Evolutionary conservation across 2,113 vertebrate species (phyloP).

Genomic region (Xiphophorus couchianus): DNA sequence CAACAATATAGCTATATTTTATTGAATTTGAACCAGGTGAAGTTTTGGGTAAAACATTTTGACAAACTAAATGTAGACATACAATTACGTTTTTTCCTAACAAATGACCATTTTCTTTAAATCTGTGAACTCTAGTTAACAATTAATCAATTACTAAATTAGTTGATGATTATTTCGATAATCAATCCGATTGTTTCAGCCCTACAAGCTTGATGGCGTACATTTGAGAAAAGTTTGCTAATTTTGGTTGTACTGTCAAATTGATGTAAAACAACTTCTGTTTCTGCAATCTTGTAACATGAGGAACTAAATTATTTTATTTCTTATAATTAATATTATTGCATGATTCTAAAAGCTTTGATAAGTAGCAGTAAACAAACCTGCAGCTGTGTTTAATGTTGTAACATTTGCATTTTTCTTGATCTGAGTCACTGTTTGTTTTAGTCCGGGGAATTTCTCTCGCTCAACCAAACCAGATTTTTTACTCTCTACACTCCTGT

Average conservation of each 20-base stretch:
- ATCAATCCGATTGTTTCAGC: too few species aligned
- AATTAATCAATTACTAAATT: too few species aligned
- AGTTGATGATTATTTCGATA: too few species aligned
- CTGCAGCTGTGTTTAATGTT: conserved; percentile 18
- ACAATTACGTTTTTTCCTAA: too few species aligned
- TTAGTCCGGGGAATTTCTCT: conserved; percentile 26
- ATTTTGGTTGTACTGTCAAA: not conserved
- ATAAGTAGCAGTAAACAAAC: conserved; percentile 14
- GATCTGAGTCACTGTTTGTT: conserved; percentile 23
- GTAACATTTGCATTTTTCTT: not conserved
- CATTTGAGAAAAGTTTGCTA: conserved; percentile 1
- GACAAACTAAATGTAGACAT: too few species aligned
- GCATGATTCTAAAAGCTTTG: conserved; percentile 28
- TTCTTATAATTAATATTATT: not conserved
- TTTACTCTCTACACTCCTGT: conserved; percentile 2
- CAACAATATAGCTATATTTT: too few species aligned
- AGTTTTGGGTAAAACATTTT: too few species aligned
- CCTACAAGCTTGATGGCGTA: not conserved
- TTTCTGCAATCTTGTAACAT: conserved; percentile 32
- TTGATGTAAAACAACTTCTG: conserved; percentile 28
- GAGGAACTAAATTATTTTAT: conserved; percentile 2
- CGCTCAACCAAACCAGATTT: not conserved
- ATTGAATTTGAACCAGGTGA: too few species aligned
- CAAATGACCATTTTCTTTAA: too few species aligned
- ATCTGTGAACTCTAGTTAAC: too few species aligned